Conservation (phyloP, 2,888 invertebrate species). For the Tenodera sinensis region DNA sequence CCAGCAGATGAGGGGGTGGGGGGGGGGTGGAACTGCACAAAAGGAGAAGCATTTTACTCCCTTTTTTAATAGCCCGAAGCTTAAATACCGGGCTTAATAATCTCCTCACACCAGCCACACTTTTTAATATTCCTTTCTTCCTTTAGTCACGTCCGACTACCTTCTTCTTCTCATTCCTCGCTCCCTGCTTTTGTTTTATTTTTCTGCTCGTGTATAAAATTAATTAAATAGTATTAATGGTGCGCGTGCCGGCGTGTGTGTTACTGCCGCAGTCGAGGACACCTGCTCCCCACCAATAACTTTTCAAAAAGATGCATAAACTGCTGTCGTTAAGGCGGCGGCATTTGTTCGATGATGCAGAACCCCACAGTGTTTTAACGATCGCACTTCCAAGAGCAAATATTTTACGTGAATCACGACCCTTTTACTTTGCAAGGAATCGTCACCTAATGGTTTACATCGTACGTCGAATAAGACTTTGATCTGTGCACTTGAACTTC, state of each 20-base stretch:
- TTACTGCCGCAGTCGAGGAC: neutral
- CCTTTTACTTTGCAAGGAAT: too few relatives aligned
- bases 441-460: too few relatives aligned
- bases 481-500: too few relatives aligned
- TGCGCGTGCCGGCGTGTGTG: neutral
- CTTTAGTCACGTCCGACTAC: neutral
- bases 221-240: neutral
- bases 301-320: neutral
- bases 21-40: neutral
- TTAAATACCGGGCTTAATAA: neutral
- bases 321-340: neutral
- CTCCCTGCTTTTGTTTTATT: neutral
- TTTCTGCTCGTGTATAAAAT: neutral
- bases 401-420: too few relatives aligned
- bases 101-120: neutral
- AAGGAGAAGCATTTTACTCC: neutral
- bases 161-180: neutral
- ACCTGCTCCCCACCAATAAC: neutral
- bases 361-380: neutral
- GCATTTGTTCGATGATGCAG: neutral
- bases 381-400: neutral
- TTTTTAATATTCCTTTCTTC: neutral
- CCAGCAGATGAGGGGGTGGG: neutral
- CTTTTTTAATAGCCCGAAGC: neutral
- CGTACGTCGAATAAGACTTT: too few relatives aligned